Evolutionary conservation across 2,797 vertebrate species (phyloP).

Genomic region (Argya squamiceps): DNA sequence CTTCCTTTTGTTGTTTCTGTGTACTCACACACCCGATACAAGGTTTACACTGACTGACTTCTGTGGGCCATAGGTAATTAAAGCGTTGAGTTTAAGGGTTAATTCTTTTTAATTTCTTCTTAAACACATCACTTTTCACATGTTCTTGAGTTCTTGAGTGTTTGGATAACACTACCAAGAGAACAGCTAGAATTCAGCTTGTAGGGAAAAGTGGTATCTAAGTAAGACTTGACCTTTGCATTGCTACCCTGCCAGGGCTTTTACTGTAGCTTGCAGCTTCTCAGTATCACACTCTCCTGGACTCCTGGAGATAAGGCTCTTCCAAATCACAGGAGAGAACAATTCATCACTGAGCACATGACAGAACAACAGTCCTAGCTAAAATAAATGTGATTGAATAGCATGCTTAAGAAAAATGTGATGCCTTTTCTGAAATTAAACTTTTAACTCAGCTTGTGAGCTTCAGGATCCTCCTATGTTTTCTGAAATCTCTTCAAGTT

Average conservation of each 20-base stretch:
- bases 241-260: not conserved
- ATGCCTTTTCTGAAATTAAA: not conserved
- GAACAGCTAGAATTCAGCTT: rapidly evolving
- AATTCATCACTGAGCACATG: not conserved
- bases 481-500: not conserved
- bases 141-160: not conserved
- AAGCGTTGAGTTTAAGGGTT: not conserved
- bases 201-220: rapidly evolving
- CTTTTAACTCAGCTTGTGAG: not conserved
- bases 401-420: not conserved
- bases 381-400: not conserved
- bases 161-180: not conserved
- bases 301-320: not conserved
- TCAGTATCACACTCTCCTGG: not conserved
- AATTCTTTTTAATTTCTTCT: not conserved
- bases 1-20: not conserved
- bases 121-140: not conserved
- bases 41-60: not conserved
- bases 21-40: rapidly evolving
- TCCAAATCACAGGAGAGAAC: not conserved
- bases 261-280: not conserved
- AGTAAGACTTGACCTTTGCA: not conserved
- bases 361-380: not conserved
- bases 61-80: not conserved
- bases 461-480: not conserved